Evolutionary conservation across 1,140 invertebrate genomes (phyloP), one percentile per base, ranked within the genome.

Genomic region (Aphis gossypii): DNA sequence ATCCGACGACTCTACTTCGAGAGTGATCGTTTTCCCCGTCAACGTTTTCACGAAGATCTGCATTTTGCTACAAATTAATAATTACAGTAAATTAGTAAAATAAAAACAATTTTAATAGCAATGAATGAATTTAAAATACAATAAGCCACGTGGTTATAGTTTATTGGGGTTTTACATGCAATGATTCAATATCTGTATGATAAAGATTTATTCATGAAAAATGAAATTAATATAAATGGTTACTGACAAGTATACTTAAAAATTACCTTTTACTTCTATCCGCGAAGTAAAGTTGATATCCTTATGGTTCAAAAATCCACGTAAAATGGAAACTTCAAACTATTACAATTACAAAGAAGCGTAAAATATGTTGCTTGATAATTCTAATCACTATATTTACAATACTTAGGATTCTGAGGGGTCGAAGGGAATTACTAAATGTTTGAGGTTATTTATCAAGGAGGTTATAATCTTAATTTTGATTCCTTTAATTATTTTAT

Each of bases 1-100:
- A 95, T 99, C 98, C 89, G 97, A 98, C 35, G 97, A 97, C 95
- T 99, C 98, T 94, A 98, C 98, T 96, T 99, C 98, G 94, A 99
- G 97, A 94, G 98, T 98, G 96, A 99, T 99, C 95, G 98, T 99
- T 96, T 99, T 99, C 94, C 98, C 98, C 95, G 98, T 98, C 84
- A 98, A 96, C 95, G 98, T 98, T 95, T 98, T 98, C n/a, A 99
- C 98, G 95, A 99, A 99, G 95, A 99, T 98, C 96, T 99, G 98
- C 98, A 99, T 99, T 93, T 94, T 94, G 56, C 86, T 93, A 35
- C n/a, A 93, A 51, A 68, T n/a, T n/a, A 93, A 30, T 46, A 51
- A 92, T 56, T 94, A 94, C 48, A 68, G 92, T 11, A 25, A 91
- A 60, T 14, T 41, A 90, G 0, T 6, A 6, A 1, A 41, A 20